Conservation (phyloP, 2,888 invertebrate species). For the Cheilosia grossa region DNA sequence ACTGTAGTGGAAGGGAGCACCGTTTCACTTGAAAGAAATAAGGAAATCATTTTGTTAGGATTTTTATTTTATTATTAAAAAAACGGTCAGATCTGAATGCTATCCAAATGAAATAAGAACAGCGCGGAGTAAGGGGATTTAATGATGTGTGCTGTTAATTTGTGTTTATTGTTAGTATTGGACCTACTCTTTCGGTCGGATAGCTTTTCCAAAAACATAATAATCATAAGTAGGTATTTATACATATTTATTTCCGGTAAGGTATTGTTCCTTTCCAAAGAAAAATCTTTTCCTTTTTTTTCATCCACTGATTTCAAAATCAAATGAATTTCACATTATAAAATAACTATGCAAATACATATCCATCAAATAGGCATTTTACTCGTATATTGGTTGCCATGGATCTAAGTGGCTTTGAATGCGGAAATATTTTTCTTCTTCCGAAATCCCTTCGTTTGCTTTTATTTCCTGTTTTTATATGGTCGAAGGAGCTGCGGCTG, state of each 20-base stretch:
- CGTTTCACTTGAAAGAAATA: conserved; percentile 8
- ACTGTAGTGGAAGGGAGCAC: not conserved
- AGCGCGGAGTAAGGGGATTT: not conserved
- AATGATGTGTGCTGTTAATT: not conserved
- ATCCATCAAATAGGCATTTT: too few species aligned
- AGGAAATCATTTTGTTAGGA: conserved; percentile 9
- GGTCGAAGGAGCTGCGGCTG: not conserved
- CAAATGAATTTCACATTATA: too few species aligned
- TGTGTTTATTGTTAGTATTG: too few species aligned
- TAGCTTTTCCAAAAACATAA: too few species aligned
- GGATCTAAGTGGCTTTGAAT: too few species aligned
- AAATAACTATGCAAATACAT: too few species aligned
- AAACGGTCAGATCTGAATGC: not conserved
- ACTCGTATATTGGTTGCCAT: too few species aligned
- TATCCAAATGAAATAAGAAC: conserved; percentile 2
- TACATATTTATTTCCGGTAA: not conserved
- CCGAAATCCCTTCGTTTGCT: not conserved
- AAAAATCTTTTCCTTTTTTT: not conserved
- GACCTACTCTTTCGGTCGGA: too few species aligned
- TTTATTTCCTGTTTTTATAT: not conserved
- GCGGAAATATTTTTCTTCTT: too few species aligned
- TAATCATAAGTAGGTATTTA: too few species aligned
- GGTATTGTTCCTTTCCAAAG: not conserved
- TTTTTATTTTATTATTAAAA: not conserved
- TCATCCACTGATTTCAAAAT: too few species aligned